Percentiles rank a stretch among this genome's conserved stretches.
phyloP scores from a whole-genome alignment of 2,888 invertebrate species.

The Heliconius sara region DNA sequence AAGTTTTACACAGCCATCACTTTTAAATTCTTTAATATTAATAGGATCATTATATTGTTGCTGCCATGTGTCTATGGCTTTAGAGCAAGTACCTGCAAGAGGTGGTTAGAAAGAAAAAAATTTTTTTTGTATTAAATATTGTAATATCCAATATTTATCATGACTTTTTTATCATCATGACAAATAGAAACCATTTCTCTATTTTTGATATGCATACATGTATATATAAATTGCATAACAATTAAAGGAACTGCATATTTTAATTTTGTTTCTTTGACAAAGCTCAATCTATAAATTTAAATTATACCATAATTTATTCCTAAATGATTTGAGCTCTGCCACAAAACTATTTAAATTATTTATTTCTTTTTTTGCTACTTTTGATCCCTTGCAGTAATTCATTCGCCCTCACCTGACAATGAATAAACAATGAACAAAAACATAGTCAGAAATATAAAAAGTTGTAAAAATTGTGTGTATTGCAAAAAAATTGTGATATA shows the following conservation, averaged over 20 bases:
- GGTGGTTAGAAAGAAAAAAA: constrained; percentile 49
- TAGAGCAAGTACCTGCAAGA: constrained; percentile 70
- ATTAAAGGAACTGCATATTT: neutral
- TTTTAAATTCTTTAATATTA: constrained; percentile 63
- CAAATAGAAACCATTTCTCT: neutral
- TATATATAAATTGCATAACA: neutral
- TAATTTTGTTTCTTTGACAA: neutral
- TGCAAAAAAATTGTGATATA: too few species aligned
- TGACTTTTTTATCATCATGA: neutral
- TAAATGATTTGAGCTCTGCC: neutral
- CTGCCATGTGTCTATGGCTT: constrained; percentile 77
- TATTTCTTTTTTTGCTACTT: neutral
- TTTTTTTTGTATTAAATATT: neutral
- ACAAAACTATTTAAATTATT: neutral
- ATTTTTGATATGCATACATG: neutral
- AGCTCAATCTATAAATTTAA: neutral
- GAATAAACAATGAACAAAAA: too few species aligned
- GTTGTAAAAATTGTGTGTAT: too few species aligned
- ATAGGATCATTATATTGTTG: constrained; percentile 70
- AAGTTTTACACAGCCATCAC: constrained; percentile 77
- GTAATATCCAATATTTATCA: neutral
- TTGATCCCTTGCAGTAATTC: neutral
- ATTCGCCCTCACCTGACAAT: neutral
- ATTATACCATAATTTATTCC: neutral
- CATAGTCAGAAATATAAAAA: too few species aligned